phyloP scores from a whole-genome alignment of 2,888 invertebrate genomes.

The Suillia variegata region DNA sequence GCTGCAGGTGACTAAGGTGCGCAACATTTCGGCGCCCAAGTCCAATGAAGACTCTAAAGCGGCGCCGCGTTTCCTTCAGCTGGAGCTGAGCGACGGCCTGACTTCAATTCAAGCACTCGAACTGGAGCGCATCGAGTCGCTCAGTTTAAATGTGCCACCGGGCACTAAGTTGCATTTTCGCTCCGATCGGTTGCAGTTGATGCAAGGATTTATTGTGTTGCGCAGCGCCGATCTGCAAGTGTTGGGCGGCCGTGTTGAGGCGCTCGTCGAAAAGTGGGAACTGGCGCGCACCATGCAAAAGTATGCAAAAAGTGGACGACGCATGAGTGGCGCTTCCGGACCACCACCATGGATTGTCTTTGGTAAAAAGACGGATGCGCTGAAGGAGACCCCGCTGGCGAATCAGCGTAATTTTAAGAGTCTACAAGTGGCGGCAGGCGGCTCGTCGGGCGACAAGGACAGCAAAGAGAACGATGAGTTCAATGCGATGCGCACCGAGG shows the following conservation, averaged over 20 bases:
- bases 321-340: conserved; percentile 66
- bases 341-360: conserved; percentile 94
- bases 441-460: conserved; percentile 63
- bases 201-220: conserved; percentile 77
- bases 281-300: conserved; percentile 70
- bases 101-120: conserved; percentile 79
- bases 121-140: conserved; percentile 70
- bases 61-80: conserved; percentile 82
- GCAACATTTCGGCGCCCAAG: conserved; percentile 90
- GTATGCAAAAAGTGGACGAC: conserved; percentile 62
- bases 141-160: conserved; percentile 85
- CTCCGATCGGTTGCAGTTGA: conserved; percentile 66
- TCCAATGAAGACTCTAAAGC: conserved; percentile 82
- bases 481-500: conserved; percentile 86
- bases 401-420: conserved; percentile 74
- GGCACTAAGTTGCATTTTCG: conserved; percentile 79
- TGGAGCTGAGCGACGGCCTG: conserved; percentile 86
- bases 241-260: conserved; percentile 83
- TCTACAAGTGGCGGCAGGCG: conserved; percentile 58
- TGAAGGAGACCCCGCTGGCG: conserved; percentile 57
- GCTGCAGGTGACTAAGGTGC: conserved; percentile 84
- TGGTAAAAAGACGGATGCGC: conserved; percentile 74
- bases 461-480: conserved; percentile 80
- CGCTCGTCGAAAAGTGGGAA: conserved; percentile 89
- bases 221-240: conserved; percentile 71